A percentile compares a stretch with the other conserved stretches of the same genome.
Conservation (phyloP, 2,888 invertebrate genomes). For the Cynaeus angustus region DNA sequence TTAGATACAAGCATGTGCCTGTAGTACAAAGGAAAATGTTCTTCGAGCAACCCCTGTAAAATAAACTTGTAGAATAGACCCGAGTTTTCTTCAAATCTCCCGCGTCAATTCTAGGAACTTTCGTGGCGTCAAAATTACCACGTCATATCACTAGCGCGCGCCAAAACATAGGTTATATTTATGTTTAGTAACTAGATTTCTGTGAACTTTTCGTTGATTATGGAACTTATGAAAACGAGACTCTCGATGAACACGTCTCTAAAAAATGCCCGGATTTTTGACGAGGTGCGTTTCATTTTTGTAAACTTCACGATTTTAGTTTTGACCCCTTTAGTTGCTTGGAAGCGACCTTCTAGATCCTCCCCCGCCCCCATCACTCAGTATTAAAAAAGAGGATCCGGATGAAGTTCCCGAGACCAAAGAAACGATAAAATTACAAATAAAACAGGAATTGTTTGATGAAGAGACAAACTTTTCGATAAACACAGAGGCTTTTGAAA, state of each 20-base stretch:
- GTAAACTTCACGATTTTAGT: neutral
- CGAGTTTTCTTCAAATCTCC: too few relatives aligned
- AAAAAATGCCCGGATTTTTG: constrained; percentile 65
- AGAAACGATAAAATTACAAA: constrained; percentile 2
- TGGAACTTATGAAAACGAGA: constrained; percentile 34
- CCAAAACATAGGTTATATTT: neutral
- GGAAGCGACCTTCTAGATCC: neutral
- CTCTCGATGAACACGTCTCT: constrained; percentile 64
- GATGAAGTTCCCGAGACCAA: neutral
- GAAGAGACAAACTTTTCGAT: constrained; percentile 61
- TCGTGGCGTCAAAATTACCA: too few relatives aligned
- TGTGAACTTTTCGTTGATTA: too few relatives aligned
- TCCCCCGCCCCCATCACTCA: neutral
- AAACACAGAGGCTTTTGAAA: constrained; percentile 58
- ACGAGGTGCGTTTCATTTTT: constrained; percentile 58
- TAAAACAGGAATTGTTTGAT: constrained; percentile 47
- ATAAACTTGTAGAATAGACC: constrained; percentile 2
- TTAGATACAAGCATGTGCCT: constrained; percentile 80
- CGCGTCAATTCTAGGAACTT: too few relatives aligned
- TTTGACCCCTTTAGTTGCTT: neutral
- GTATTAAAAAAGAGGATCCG: neutral
- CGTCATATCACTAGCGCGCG: neutral
- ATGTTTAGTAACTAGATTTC: neutral
- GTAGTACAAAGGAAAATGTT: constrained; percentile 79
- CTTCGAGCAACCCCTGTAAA: constrained; percentile 72